Percentiles rank a stretch among this genome's conserved stretches.
phyloP scores from a whole-genome alignment of 92 coral and sea anemone genomes.

The Nematostella vectensis region DNA sequence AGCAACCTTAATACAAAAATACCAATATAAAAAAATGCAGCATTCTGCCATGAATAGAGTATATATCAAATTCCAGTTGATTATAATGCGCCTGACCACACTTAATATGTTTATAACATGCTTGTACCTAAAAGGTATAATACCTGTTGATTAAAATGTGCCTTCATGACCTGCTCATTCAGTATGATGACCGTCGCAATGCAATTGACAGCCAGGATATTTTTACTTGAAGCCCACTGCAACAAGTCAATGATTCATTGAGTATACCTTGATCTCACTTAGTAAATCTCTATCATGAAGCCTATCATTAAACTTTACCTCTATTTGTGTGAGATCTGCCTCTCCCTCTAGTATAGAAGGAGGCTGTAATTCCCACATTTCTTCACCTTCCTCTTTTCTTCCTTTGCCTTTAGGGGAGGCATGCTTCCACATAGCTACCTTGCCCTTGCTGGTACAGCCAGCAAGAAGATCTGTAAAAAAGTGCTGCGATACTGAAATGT shows the following conservation, averaged over 20 bases:
- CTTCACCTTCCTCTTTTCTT: constrained; percentile 49
- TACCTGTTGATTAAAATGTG: constrained; percentile 79
- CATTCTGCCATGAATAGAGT: background rate
- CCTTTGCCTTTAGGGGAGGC: constrained; percentile 38
- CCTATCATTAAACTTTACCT: too few relatives aligned
- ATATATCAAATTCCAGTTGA: background rate
- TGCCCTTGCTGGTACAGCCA: constrained; percentile 94
- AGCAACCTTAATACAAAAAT: constrained; percentile 60
- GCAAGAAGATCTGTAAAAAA: constrained; percentile 61
- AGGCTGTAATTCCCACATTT: constrained; percentile 82
- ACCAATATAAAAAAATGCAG: background rate
- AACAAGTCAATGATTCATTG: constrained; percentile 3
- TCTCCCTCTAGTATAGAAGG: constrained; percentile 84
- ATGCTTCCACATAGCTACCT: constrained; percentile 95
- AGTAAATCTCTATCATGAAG: too few relatives aligned
- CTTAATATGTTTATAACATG: too few relatives aligned
- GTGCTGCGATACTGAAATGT: background rate
- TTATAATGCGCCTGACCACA: too few relatives aligned
- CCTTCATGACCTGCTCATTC: constrained; percentile 96
- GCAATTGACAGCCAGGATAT: constrained; percentile 84
- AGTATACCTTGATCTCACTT: background rate
- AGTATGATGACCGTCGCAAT: constrained; percentile 80
- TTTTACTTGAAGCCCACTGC: constrained; percentile 72
- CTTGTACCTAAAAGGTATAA: too few relatives aligned
- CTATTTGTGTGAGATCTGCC: constrained; percentile 68